Evolutionary conservation across 2,113 vertebrate species (phyloP), one percentile per base, ranked within the genome.

Genomic region (Chitala chitala): DNA sequence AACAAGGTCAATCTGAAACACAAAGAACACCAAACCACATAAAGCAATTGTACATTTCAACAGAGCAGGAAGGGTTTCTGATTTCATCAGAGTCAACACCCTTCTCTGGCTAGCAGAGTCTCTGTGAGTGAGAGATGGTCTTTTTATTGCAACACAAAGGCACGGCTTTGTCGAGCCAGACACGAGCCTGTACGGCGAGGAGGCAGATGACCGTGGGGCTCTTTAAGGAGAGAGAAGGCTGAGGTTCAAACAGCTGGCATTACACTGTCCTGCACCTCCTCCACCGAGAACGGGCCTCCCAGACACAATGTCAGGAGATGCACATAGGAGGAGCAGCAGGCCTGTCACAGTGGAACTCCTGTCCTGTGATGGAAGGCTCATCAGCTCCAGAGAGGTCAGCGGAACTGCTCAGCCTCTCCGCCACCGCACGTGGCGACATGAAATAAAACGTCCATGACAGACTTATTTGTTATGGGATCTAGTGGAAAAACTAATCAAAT

Each of bases 1-100:
- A 77, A 76, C 22, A 48, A 76, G 72, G 75, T 78, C 72, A 74
- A 54, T 53, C 65, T 71, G 59, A 74, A 54, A 69, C 68, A 29
- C 66, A 55, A 66, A 71, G 70, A 76, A 40, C 10, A 12, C 4
- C 40, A 22, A n/a, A 71, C 61, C 44, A 44, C 70, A 74, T 73
- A 68, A 42, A 20, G 29, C 24, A 40, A 56, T 73, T 71, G 17
- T 53, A 63, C 0, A 15, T 63, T 58, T 75, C 65, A 76, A 64
- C 24, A 40, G 48, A 50, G 69, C 38, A 26, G 64, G 58, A 69
- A 64, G 63, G 33, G 3, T 55, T 53, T 33, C 63, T 5, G 51
- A 15, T 17, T 36, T 7, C 15, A 56, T 56, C 69, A 42, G 40
- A 56, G 36, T 4, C 22, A 5, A 15, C 48, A 54, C 54, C 63